Evolutionary conservation across 2,888 invertebrate genomes (phyloP).

Genomic region (Acronicta psi): DNA sequence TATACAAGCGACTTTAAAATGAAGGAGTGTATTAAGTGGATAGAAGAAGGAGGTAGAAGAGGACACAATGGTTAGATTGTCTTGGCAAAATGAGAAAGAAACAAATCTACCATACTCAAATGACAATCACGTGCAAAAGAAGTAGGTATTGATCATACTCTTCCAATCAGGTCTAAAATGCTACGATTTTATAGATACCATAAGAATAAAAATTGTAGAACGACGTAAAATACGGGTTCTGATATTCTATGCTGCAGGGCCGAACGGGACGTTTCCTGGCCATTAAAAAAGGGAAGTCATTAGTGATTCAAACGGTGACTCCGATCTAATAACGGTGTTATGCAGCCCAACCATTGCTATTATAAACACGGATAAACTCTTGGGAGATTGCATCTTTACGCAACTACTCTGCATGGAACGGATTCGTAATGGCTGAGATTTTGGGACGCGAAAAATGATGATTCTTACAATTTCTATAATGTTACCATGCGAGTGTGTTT

Average conservation of each 20-base stretch:
- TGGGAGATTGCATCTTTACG: slow-evolving; percentile 76
- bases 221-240: slow-evolving; percentile 41
- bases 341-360: slow-evolving; percentile 72
- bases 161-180: slow-evolving; percentile 14
- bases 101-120: slow-evolving; percentile 19
- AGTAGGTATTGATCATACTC: slow-evolving; percentile 3
- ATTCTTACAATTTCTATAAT: slow-evolving; percentile 51
- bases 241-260: slow-evolving; percentile 53
- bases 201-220: slow-evolving; percentile 25
- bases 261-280: slow-evolving; percentile 77
- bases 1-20: slow-evolving; percentile 31
- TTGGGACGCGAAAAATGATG: slow-evolving; percentile 49
- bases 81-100: slow-evolving; percentile 24
- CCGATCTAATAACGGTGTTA: slow-evolving; percentile 80
- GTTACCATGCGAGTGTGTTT: slow-evolving; percentile 23
- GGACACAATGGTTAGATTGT: slow-evolving; percentile 40
- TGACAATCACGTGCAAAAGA: slow-evolving; percentile 26
- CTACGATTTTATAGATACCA: slow-evolving; percentile 4
- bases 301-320: slow-evolving; percentile 76
- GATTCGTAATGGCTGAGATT: slow-evolving; percentile 56
- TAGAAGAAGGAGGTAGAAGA: slow-evolving; percentile 29
- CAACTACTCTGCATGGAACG: slow-evolving; percentile 67
- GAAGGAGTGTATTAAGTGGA: too few species aligned
- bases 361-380: slow-evolving; percentile 74
- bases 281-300: slow-evolving; percentile 80